Conservation (phyloP, 2,113 vertebrate genomes). For the Dolichallabes microphthalmus region DNA sequence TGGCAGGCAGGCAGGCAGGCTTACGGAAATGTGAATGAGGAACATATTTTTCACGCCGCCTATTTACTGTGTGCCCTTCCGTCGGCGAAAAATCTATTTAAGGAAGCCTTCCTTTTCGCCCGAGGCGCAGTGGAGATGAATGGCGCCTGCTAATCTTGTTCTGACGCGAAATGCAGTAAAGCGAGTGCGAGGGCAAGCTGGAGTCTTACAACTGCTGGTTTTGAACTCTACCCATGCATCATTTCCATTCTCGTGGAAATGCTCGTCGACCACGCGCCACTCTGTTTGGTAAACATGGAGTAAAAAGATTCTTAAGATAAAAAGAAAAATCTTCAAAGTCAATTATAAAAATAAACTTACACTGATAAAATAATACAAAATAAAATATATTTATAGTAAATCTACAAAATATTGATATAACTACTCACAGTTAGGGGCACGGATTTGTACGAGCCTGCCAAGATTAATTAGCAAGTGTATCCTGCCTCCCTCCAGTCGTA, state of each 20-base stretch:
- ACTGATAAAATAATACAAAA: neutral
- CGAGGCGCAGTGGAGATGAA: conserved; percentile 32
- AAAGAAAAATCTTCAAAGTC: neutral
- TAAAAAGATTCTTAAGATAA: neutral
- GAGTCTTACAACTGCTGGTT: conserved; percentile 22
- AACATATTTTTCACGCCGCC: conserved; percentile 43
- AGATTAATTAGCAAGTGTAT: neutral
- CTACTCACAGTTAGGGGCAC: neutral
- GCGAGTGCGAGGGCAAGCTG: conserved; percentile 29
- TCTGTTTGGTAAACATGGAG: neutral
- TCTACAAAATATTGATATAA: neutral
- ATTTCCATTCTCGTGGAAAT: neutral
- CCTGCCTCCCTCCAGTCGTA: neutral
- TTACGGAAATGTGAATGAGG: conserved; percentile 21
- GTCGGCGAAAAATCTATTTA: conserved; percentile 49
- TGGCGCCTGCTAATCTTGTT: conserved; percentile 37
- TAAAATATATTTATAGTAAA: neutral
- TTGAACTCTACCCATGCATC: neutral
- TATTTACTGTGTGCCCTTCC: conserved; percentile 43
- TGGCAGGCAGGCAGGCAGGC: conserved; percentile 29
- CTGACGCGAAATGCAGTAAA: conserved; percentile 39
- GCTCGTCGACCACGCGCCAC: neutral
- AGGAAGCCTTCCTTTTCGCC: conserved; percentile 40
- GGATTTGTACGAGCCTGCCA: neutral
- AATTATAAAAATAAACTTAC: neutral